Evolutionary conservation across 1,140 invertebrate species (phyloP), one percentile per base, ranked within the genome.

Genomic region (Diprion similis): DNA sequence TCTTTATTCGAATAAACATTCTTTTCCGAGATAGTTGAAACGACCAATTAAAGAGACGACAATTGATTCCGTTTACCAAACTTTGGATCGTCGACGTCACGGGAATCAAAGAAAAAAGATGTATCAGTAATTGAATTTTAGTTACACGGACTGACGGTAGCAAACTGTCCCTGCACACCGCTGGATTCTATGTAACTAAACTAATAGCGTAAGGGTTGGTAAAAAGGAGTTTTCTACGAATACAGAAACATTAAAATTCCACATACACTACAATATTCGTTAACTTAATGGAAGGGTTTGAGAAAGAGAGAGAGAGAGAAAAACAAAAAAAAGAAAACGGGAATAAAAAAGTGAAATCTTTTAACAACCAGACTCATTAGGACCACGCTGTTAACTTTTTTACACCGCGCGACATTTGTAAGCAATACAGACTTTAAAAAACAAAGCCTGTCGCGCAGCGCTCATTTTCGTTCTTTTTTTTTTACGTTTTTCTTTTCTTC

Each of bases 301-400:
- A 73, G 69, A 71, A 74, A 59, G 74, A 72, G 68, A 70, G 72
- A 69, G 74, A 69, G 59, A 69, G 51, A 19, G 51, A 66, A 68
- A 15, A n/a, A 7, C 2, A 17, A 18, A 37, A 68, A 68, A 37
- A 68, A 1, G 75, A 79, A 69, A 71, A 68, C 70, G 77, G 78
- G 80, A 84, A 81, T 79, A 82, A 77, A 76, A 78, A 74, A 13
- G 59, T 59, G 79, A 82, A 79, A 80, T 85, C 83, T 87, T 86
- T 87, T 87, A 87, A 88, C 87, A 87, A 83, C 84, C 87, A 84
- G 84, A 87, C 87, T 88, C 87, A 88, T 87, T 87, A 88, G 85
- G 82, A 79, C 77, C 77, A 78, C 80, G 78, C 75, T 80, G 81
- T 73, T 86, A 13, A 10, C 78, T 79, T 86, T 86, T 86, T 88